Evolutionary conservation across 2,113 vertebrate genomes (phyloP).

Genomic region (Alaudala cheleensis): DNA sequence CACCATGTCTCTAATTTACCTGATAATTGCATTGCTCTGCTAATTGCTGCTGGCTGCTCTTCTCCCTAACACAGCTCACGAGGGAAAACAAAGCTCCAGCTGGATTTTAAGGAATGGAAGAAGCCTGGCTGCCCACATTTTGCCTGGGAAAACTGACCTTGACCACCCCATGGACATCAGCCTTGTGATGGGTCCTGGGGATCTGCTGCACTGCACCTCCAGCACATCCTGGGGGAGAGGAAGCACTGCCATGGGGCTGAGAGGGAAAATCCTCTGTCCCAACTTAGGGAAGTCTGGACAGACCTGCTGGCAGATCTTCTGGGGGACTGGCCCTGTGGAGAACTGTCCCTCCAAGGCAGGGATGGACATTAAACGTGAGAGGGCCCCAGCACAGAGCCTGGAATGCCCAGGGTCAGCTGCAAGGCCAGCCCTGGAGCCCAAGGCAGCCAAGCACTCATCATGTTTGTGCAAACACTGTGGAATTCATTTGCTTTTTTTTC

Average conservation of each 20-base stretch:
- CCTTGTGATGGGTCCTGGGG: rapidly evolving
- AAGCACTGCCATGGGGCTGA: rapidly evolving
- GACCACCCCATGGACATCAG: background rate
- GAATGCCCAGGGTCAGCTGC: background rate
- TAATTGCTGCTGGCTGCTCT: background rate
- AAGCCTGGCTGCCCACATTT: background rate
- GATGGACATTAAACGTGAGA: background rate
- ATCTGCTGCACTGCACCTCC: background rate
- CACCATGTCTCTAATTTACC: background rate
- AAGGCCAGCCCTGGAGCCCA: background rate
- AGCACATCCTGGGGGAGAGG: background rate
- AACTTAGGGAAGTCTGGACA: background rate
- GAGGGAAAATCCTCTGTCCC: background rate
- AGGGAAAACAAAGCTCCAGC: background rate
- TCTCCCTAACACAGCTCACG: background rate
- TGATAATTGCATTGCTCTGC: background rate
- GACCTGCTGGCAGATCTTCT: background rate
- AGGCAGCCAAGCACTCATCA: background rate
- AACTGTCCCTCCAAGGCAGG: background rate
- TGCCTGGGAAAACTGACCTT: background rate
- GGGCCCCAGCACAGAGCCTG: background rate
- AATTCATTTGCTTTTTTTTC: background rate
- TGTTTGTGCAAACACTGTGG: background rate
- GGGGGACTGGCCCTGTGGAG: background rate
- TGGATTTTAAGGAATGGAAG: background rate